Evolutionary conservation across 2,888 invertebrate genomes (phyloP).

Genomic region (Pocota personata): DNA sequence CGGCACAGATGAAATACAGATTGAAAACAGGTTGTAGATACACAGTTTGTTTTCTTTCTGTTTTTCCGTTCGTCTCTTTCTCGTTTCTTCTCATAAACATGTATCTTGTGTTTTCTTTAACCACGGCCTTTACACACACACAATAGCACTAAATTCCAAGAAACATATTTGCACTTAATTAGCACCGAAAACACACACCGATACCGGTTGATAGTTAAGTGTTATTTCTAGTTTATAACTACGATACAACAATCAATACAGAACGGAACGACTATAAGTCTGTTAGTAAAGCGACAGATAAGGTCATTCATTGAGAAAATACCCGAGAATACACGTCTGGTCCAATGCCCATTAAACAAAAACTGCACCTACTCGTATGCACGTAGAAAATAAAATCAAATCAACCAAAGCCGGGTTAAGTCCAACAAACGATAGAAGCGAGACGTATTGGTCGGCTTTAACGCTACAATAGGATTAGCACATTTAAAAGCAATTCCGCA

Average conservation of each 20-base stretch:
- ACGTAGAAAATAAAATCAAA: constrained; percentile 32
- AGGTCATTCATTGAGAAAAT: constrained; percentile 50
- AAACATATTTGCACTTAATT: constrained; percentile 72
- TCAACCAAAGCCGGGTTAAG: constrained; percentile 45
- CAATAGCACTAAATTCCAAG: constrained; percentile 39
- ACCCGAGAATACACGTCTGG: constrained; percentile 7
- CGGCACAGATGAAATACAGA: constrained; percentile 46
- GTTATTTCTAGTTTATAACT: constrained; percentile 28
- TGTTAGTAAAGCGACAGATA: constrained; percentile 20
- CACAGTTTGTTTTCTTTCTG: constrained; percentile 48
- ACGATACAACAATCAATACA: constrained; percentile 39
- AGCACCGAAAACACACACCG: constrained; percentile 54
- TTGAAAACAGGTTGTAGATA: constrained; percentile 67
- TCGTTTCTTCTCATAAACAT: constrained; percentile 8
- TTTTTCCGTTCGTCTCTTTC: constrained; percentile 31
- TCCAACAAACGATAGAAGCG: constrained; percentile 5
- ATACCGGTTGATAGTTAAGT: constrained; percentile 16
- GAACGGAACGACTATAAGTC: constrained; percentile 25
- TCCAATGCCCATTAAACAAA: not conserved
- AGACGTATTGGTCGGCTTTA: constrained; percentile 9
- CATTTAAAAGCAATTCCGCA: constrained; percentile 43
- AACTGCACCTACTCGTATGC: not conserved
- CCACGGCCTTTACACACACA: constrained; percentile 44
- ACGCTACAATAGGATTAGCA: not conserved
- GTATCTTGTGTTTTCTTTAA: constrained; percentile 2